phyloP scores from a whole-genome alignment of 2,797 vertebrate species.

The Ambastaia sidthimunki region DNA sequence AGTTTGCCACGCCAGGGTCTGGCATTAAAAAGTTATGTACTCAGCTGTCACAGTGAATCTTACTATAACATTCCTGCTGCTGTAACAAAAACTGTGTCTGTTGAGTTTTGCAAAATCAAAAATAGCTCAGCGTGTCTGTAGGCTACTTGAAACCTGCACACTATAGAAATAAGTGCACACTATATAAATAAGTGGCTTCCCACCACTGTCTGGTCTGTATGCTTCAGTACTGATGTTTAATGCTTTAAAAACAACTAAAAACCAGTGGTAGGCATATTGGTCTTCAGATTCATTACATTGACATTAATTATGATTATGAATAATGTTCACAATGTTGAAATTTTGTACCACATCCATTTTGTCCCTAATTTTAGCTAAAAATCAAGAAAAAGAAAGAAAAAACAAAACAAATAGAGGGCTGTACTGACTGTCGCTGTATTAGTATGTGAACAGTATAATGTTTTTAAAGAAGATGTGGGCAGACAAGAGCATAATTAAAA shows the following conservation, averaged over 20 bases:
- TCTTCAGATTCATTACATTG: too few species aligned
- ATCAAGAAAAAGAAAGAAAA: too few species aligned
- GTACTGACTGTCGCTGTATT: too few species aligned
- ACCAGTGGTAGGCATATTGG: too few species aligned
- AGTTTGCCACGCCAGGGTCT: conserved; percentile 5
- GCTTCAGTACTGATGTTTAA: not conserved
- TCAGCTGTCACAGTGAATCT: conserved; percentile 65
- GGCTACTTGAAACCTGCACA: conserved; percentile 25
- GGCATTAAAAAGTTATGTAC: conserved; percentile 52
- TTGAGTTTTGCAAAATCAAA: conserved; percentile 31
- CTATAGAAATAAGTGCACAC: conserved; percentile 29
- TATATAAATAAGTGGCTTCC: conserved; percentile 22
- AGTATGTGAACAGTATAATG: too few species aligned
- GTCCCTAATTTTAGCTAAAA: too few species aligned
- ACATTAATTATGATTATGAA: too few species aligned
- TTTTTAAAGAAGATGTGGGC: too few species aligned
- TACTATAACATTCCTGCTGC: conserved; percentile 11
- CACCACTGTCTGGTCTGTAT: conserved; percentile 12
- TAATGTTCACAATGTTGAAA: too few species aligned
- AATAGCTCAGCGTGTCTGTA: conserved; percentile 39
- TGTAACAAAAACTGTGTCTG: conserved; percentile 29
- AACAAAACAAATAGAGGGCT: too few species aligned
- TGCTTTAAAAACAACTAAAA: not conserved
- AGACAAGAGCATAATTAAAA: too few species aligned
- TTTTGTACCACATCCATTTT: too few species aligned